Evolutionary conservation across 2,113 vertebrate genomes (phyloP).

Genomic region (Chrysochloris asiatica): DNA sequence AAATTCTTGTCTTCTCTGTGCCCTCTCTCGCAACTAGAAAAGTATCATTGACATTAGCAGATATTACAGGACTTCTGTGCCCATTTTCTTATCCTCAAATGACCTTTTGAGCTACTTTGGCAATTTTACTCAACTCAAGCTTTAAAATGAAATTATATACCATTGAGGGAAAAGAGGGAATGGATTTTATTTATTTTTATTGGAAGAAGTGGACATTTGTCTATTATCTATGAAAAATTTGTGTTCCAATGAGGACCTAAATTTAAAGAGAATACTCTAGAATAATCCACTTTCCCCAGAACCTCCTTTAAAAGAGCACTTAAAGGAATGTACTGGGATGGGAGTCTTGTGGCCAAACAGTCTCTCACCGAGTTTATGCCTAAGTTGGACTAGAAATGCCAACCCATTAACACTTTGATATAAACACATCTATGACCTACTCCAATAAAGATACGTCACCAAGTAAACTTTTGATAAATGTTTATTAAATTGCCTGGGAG

Average conservation of each 20-base stretch:
- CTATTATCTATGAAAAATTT: background rate
- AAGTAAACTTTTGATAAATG: slow-evolving; percentile 11
- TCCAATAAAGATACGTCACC: background rate
- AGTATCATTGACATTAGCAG: background rate
- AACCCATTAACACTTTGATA: background rate
- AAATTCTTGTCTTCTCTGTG: background rate
- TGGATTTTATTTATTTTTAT: background rate
- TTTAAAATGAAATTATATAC: background rate
- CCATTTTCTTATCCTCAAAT: background rate
- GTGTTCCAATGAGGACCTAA: background rate
- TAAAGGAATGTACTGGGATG: background rate
- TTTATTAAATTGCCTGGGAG: background rate
- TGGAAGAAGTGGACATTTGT: background rate
- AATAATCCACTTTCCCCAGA: background rate
- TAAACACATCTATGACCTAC: background rate
- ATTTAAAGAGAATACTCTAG: background rate
- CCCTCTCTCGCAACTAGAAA: background rate
- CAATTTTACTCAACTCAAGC: background rate
- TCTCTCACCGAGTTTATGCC: background rate
- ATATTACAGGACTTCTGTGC: background rate
- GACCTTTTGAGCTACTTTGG: background rate
- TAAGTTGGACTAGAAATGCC: background rate
- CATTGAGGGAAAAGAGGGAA: background rate
- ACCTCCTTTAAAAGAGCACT: background rate
- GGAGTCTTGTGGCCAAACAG: background rate